Base-by-base conservation (phyloP, 2,888 invertebrate species). In the Leptogaster cylindrica region DNA sequence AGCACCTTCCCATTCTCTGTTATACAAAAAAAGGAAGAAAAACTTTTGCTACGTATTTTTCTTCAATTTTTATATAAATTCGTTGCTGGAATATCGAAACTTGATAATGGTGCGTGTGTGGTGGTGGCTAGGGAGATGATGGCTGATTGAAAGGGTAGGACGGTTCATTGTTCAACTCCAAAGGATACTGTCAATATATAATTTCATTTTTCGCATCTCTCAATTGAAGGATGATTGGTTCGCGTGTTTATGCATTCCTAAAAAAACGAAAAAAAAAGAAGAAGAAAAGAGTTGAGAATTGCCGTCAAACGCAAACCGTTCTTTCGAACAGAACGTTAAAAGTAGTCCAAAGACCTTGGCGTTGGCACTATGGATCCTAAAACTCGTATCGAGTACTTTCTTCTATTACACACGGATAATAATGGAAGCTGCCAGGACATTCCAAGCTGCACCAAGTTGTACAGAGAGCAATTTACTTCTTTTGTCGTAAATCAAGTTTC, bases 401-500 rank as follows among this genome's bases (percentile, higher is more conserved):
- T 10, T 18, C 18, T n/a, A 44, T 44, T 28, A 44, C 44, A n/a
- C 16, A 10, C 10, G 27, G 27, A 27, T n/a, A n/a, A n/a, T n/a
- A 12, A 27, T 25, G 48, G 48, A 5, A 20, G 6, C 46, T 46
- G 6, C n/a, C 16, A 7, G 20, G 6, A 2, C 8, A 46, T 2
- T 23, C 25, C 7, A 16, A 61, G 41, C 28, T 44, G 27, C 28
- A 14, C 27, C 27, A 18, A 5, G 4, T 7, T 12, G 27, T 23
- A 27, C 41, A 44, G 12, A 20, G n/a, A 25, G 31, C 46, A 48
- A 48, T 64, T 64, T 64, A 64, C 48, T 64, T 64, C 48, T 64
- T 64, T 64, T 64, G 36, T 64, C 48, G 64, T 64, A 64, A 64
- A 64, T 64, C 46, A 64, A 64, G 48, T 64, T 48, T 12, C 44